A percentile compares a stretch with the other conserved stretches of the same genome.
Conservation (phyloP, 2,888 invertebrate genomes). For the Beris chalybata region DNA sequence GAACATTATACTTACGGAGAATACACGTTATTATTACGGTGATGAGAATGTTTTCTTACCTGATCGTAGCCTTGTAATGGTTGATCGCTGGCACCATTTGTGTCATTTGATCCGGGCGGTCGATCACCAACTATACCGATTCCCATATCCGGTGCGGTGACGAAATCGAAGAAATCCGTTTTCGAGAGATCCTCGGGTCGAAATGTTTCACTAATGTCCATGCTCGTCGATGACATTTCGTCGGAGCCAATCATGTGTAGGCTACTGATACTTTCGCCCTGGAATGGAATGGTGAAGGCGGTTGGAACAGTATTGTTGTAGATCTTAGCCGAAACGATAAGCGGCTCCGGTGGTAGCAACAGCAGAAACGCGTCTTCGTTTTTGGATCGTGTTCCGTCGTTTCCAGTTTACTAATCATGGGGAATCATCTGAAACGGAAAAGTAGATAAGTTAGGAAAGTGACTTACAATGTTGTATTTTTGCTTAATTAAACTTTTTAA, state of each 20-base stretch:
- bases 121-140: constrained; percentile 51
- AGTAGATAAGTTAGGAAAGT: neutral
- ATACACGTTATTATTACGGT: neutral
- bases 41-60: constrained; percentile 43
- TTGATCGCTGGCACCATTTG: constrained; percentile 47
- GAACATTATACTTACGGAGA: constrained; percentile 7
- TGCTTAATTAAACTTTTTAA: too few species aligned
- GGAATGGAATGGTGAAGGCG: constrained; percentile 23
- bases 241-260: constrained; percentile 53
- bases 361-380: neutral
- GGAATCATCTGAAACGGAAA: constrained; percentile 23
- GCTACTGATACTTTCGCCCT: constrained; percentile 24
- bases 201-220: constrained; percentile 83
- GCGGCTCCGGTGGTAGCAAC: too few species aligned
- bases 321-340: too few species aligned
- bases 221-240: constrained; percentile 59
- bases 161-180: constrained; percentile 88
- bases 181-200: constrained; percentile 80
- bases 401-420: constrained; percentile 17
- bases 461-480: too few species aligned
- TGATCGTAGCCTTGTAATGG: constrained; percentile 55
- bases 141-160: constrained; percentile 74
- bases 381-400: neutral
- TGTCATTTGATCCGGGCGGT: constrained; percentile 43
- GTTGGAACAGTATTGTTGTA: constrained; percentile 7